phyloP scores from a whole-genome alignment of 2,888 invertebrate genomes.

The Bedellia somnulentella region DNA sequence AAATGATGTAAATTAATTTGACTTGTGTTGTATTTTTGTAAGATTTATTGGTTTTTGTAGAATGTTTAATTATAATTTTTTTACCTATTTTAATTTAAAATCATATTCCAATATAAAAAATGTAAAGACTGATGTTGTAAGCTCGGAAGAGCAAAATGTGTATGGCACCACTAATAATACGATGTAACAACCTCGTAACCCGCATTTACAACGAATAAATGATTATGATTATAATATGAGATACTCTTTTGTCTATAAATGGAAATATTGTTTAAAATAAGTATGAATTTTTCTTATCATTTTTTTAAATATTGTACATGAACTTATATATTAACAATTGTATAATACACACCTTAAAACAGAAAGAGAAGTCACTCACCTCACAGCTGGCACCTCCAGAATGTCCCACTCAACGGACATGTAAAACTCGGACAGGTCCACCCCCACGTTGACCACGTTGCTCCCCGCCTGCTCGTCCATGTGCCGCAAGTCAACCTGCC shows the following conservation, averaged over 20 bases:
- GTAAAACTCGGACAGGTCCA: slow-evolving; percentile 97
- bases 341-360: background rate
- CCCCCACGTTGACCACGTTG: slow-evolving; percentile 89
- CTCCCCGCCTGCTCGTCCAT: slow-evolving; percentile 90
- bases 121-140: too few species aligned
- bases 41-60: too few species aligned
- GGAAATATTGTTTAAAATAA: background rate
- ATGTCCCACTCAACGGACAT: slow-evolving; percentile 99
- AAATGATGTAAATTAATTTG: too few species aligned
- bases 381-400: slow-evolving; percentile 90
- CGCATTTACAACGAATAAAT: background rate
- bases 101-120: too few species aligned
- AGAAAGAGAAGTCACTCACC: slow-evolving; percentile 54
- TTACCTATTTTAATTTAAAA: too few species aligned
- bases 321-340: background rate
- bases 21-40: too few species aligned
- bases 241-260: background rate
- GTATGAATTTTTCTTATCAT: too few species aligned
- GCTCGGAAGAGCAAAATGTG: too few species aligned
- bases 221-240: background rate
- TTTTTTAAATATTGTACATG: too few species aligned
- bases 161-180: too few species aligned
- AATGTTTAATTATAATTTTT: too few species aligned
- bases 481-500: slow-evolving; percentile 87
- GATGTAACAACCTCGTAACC: too few species aligned